A percentile compares a stretch with the other conserved stretches of the same genome.
phyloP scores from a whole-genome alignment of 2,113 vertebrate species.

The Oreotrochilus melanogaster region DNA sequence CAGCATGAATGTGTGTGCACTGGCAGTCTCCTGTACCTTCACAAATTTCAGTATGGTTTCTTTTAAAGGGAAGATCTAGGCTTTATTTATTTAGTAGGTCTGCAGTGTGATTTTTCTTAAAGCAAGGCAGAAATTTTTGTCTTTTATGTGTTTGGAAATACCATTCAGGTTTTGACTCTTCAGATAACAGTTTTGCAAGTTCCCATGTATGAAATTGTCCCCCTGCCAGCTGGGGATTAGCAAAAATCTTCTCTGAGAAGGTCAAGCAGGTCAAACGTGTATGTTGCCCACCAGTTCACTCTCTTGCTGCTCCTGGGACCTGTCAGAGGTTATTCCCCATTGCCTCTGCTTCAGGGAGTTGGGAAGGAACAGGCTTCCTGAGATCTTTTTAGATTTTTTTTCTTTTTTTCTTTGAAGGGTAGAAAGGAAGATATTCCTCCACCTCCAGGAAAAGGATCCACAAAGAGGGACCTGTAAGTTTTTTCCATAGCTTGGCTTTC shows the following conservation, averaged over 20 bases:
- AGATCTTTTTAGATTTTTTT: not conserved
- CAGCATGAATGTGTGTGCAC: not conserved
- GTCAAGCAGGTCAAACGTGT: not conserved
- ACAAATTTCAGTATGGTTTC: not conserved
- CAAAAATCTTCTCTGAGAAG: not conserved
- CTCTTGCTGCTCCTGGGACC: not conserved
- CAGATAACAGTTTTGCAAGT: not conserved
- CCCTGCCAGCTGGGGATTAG: not conserved
- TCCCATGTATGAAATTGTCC: not conserved
- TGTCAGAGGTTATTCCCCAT: not conserved
- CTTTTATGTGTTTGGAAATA: not conserved
- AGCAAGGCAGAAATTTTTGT: not conserved
- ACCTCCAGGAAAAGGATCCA: not conserved
- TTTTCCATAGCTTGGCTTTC: not conserved
- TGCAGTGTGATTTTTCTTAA: not conserved
- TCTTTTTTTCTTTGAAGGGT: not conserved
- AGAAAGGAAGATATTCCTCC: not conserved
- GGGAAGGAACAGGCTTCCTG: not conserved
- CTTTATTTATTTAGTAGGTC: slow-evolving; percentile 36
- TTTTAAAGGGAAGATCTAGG: not conserved
- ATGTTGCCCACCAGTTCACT: not conserved
- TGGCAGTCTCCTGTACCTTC: not conserved
- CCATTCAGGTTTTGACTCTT: not conserved
- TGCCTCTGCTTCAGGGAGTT: not conserved
- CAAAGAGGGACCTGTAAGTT: not conserved